These are phyloP conservation scores for Sclerodermus sp. DNA, from an alignment of 2,888 invertebrate genomes.

Conservation along the genomic window DNA sequence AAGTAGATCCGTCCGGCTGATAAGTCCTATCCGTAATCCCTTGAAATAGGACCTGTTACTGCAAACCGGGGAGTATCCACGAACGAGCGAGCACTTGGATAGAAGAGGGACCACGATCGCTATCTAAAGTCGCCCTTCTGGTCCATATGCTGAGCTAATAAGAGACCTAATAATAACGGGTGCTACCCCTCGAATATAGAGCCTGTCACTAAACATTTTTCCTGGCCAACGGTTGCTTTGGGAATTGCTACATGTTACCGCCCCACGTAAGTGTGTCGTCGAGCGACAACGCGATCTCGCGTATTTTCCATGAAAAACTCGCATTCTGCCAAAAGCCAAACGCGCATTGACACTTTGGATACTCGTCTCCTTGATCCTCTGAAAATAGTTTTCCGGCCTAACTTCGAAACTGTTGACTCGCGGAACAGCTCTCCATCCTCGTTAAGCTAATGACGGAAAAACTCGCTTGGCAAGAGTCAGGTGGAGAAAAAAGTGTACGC, in stretches of 20 bases:
- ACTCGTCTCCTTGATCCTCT: too few species aligned
- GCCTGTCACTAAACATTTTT: conserved; percentile 56
- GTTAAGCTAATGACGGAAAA: neutral
- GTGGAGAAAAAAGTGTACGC: neutral
- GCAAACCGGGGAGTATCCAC: conserved; percentile 34
- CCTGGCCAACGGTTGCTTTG: conserved; percentile 44
- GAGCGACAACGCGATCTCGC: neutral
- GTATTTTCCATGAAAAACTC: neutral
- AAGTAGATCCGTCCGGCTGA: neutral
- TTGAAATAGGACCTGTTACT: conserved; percentile 55
- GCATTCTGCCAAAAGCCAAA: too few species aligned
- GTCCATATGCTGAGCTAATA: conserved; percentile 56
- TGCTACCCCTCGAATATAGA: conserved; percentile 33
- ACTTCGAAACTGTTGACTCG: neutral
- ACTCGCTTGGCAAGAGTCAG: neutral
- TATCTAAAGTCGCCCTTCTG: conserved; percentile 49
- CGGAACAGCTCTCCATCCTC: too few species aligned
- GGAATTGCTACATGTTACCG: conserved; percentile 35
- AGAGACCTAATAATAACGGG: conserved; percentile 54
- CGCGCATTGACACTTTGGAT: too few species aligned
- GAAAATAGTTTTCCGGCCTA: neutral
- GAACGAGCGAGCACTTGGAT: conserved; percentile 4
- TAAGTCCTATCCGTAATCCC: conserved; percentile 44
- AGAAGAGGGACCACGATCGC: conserved; percentile 37
- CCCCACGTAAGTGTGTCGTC: conserved; percentile 19